phyloP scores from a whole-genome alignment of 2,888 invertebrate species.

The Drosophila testacea region DNA sequence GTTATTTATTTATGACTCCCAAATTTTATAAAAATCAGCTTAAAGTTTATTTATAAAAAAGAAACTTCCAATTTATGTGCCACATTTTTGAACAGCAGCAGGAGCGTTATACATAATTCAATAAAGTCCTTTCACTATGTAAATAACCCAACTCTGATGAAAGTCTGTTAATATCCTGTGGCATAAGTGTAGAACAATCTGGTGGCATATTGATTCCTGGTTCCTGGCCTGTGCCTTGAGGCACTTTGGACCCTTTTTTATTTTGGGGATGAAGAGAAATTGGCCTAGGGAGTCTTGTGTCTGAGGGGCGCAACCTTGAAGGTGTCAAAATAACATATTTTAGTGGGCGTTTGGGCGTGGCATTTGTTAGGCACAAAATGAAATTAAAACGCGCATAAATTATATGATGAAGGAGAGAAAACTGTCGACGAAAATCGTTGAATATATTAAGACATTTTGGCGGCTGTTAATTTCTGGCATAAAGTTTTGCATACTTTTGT shows the following conservation, averaged over 20 bases:
- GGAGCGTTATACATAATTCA: slow-evolving; percentile 14
- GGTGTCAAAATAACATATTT: slow-evolving; percentile 81
- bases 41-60: background rate
- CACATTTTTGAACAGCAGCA: background rate
- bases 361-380: slow-evolving; percentile 76
- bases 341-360: slow-evolving; percentile 62
- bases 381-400: slow-evolving; percentile 81
- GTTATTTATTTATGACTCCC: background rate
- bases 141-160: slow-evolving; percentile 20
- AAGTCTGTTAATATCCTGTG: slow-evolving; percentile 45
- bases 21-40: background rate
- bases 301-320: slow-evolving; percentile 73
- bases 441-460: slow-evolving; percentile 78
- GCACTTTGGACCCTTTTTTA: slow-evolving; percentile 16
- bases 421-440: slow-evolving; percentile 58
- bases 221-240: slow-evolving; percentile 5
- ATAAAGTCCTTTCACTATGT: slow-evolving; percentile 12
- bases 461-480: slow-evolving; percentile 54
- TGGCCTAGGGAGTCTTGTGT: slow-evolving; percentile 20
- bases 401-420: slow-evolving; percentile 57
- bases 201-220: slow-evolving; percentile 55
- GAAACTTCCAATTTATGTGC: background rate
- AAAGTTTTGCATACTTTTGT: slow-evolving; percentile 64
- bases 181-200: slow-evolving; percentile 47
- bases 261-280: background rate